Evolutionary conservation across 2,888 invertebrate genomes (phyloP).

Genomic region (Synanthedon formicaeformis): DNA sequence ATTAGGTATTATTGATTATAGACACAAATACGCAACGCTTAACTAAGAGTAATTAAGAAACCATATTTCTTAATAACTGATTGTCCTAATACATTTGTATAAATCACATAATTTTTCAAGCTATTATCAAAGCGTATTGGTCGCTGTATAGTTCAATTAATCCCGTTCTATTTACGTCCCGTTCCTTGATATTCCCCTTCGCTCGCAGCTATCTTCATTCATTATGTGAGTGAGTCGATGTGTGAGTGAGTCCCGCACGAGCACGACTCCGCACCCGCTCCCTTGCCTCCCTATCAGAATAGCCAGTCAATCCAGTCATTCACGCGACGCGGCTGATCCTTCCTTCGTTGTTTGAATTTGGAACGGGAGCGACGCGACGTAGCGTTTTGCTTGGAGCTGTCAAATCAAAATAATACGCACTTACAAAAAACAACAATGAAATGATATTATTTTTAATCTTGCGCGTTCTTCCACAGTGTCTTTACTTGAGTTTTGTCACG

Average conservation of each 20-base stretch:
- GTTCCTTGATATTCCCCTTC: slow-evolving; percentile 34
- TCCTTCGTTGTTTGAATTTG: slow-evolving; percentile 25
- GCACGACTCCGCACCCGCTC: slow-evolving; percentile 16
- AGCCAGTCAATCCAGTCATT: slow-evolving; percentile 36
- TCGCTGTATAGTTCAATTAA: slow-evolving; percentile 51
- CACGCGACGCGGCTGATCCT: slow-evolving; percentile 38
- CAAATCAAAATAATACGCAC: slow-evolving; percentile 56
- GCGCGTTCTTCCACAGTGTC: slow-evolving; percentile 49
- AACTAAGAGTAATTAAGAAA: too few relatives aligned
- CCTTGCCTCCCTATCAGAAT: slow-evolving; percentile 9
- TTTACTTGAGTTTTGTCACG: slow-evolving; percentile 69
- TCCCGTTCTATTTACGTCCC: slow-evolving; percentile 56
- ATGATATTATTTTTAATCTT: slow-evolving; percentile 18
- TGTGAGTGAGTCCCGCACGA: slow-evolving; percentile 18
- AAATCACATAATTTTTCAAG: too few relatives aligned
- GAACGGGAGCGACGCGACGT: slow-evolving; percentile 36
- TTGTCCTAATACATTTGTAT: too few relatives aligned
- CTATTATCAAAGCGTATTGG: slow-evolving; percentile 27
- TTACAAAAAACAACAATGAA: slow-evolving; percentile 3
- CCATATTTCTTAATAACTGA: too few relatives aligned
- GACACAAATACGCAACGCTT: too few relatives aligned
- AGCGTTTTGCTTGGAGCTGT: slow-evolving; percentile 59
- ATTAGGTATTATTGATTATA: too few relatives aligned
- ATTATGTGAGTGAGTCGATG: slow-evolving; percentile 18
- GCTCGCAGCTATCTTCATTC: slow-evolving; percentile 42